Base-by-base conservation (phyloP, 2,797 vertebrate genomes). In the Allobates femoralis region DNA sequence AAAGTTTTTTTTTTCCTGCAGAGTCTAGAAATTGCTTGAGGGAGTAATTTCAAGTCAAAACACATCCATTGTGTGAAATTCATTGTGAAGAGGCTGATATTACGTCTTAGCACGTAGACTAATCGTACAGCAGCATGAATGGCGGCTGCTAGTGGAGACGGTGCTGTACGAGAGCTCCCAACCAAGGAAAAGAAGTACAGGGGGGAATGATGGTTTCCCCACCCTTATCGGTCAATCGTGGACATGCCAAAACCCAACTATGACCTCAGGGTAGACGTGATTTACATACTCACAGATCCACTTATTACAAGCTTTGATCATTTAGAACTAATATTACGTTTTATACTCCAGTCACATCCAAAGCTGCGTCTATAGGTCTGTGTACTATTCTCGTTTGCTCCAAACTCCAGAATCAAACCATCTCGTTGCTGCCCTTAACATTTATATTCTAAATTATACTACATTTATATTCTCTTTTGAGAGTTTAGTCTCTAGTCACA, bases 41-140 rank as follows among this genome's bases (percentile, higher is more conserved):
- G 53, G 10, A 50, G 69, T 50, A 37, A 78, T 58, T 81, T 18
- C 23, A 46, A 73, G 51, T 58, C 66, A 71, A 18, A 56, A 69
- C 80, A 55, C 53, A n/a, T 56, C 15, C 50, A 34, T 26, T 41
- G 64, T 26, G 56, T 58, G 18, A 53, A 53, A 23, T 23, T 15
- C 19, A 32, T 51, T 74, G 77, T 79, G 30, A 78, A 6, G 19
- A 32, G 26, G 28, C 30, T 7, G 55, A 18, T 14, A 1, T 30
- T 8, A 16, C 23, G 30, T 60, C 74, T 30, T 0, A 4, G 26
- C 46, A n/a, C n/a, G n/a, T n/a, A n/a, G n/a, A n/a, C 32, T 30
- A 19, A 0, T 67, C 12, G 5, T 30, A 32, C 64, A 12, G 28
- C 16, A 16, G 23, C 30, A 32, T 66, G 41, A 46, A 41, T 50